These are phyloP conservation scores for Drosophila triauraria DNA, from an alignment of 1,140 invertebrate genomes.

Conservation along the genomic window DNA sequence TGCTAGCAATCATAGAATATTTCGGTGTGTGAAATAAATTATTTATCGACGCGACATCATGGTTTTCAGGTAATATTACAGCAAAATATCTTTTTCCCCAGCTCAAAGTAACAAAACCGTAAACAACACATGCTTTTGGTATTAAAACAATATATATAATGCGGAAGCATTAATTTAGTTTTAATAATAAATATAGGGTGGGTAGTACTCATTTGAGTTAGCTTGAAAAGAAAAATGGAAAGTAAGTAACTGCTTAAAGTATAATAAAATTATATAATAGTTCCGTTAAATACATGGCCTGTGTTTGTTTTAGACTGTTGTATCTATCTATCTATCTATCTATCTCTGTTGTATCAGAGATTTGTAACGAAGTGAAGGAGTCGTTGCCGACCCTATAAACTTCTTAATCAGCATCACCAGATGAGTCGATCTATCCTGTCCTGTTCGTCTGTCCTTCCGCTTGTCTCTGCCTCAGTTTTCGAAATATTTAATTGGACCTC, in stretches of 20 bases:
- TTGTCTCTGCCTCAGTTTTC: too few relatives aligned
- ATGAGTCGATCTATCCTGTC: too few relatives aligned
- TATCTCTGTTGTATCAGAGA: too few relatives aligned
- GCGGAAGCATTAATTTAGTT: not conserved
- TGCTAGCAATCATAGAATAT: constrained; percentile 19
- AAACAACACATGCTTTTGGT: not conserved
- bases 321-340: too few relatives aligned
- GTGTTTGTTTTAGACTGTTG: too few relatives aligned
- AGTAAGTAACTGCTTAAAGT: not conserved
- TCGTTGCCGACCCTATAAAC: too few relatives aligned
- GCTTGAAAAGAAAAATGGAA: not conserved
- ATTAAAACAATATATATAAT: not conserved
- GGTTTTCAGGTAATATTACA: not conserved
- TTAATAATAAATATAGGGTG: not conserved
- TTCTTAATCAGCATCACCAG: too few relatives aligned
- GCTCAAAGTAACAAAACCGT: not conserved
- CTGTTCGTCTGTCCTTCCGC: too few relatives aligned
- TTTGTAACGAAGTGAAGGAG: too few relatives aligned
- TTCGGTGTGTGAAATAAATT: constrained; percentile 55
- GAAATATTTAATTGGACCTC: too few relatives aligned
- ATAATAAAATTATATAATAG: not conserved
- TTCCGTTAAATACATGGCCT: too few relatives aligned
- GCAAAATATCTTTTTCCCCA: not conserved
- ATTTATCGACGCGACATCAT: constrained; percentile 11
- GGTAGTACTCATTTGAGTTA: not conserved